Conservation (phyloP, 2,888 invertebrate species). For the Chaetoderma sp. region DNA sequence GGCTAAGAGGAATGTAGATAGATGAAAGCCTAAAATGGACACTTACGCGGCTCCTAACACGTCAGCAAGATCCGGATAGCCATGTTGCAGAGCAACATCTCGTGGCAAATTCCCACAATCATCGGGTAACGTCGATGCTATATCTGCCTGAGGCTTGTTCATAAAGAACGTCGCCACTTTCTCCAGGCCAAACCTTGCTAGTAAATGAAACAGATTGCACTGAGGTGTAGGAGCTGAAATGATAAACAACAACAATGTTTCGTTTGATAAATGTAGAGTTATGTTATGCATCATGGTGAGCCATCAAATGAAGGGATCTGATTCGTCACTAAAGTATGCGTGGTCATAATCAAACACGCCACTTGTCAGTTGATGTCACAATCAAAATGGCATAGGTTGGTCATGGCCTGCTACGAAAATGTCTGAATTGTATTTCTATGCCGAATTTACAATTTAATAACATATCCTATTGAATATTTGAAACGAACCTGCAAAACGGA, state of each 20-base stretch:
- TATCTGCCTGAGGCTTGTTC: conserved; percentile 49
- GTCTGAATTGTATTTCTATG: no score
- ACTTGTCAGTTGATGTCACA: conserved; percentile 5
- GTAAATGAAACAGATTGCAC: conserved; percentile 58
- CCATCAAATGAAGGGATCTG: not conserved
- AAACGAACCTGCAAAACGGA: no score
- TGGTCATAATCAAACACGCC: not conserved
- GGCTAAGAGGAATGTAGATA: no score
- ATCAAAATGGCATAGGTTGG: no score
- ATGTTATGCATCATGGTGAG: no score
- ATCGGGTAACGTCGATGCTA: conserved; percentile 47
- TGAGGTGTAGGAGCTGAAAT: conserved; percentile 37
- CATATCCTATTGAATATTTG: no score
- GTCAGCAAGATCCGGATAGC: conserved; percentile 49
- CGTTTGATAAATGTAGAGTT: not conserved
- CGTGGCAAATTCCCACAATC: conserved; percentile 51
- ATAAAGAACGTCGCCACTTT: conserved; percentile 53
- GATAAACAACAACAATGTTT: not conserved
- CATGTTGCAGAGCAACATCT: conserved; percentile 53
- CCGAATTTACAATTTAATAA: no score
- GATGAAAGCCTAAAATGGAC: no score
- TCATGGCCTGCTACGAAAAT: no score
- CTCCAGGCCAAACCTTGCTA: conserved; percentile 53
- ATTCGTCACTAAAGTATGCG: no score
- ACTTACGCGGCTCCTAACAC: no score